Evolutionary conservation across 2,888 invertebrate genomes (phyloP).

Genomic region (Agonum fuliginosum): DNA sequence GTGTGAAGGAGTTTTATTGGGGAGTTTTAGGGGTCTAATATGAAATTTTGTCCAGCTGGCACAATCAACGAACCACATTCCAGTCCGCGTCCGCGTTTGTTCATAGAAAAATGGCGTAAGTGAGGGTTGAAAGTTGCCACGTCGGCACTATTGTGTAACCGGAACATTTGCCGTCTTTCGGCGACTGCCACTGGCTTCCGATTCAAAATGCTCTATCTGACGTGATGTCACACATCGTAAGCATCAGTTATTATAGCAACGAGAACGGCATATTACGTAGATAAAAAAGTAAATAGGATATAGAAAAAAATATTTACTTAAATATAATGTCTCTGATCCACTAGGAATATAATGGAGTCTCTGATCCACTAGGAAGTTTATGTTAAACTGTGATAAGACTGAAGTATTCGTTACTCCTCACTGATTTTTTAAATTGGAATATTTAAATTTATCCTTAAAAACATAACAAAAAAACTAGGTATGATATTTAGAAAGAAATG

Average conservation of each 20-base stretch:
- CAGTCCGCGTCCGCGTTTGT: background rate
- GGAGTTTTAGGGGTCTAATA: constrained; percentile 51
- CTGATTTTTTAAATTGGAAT: too few relatives aligned
- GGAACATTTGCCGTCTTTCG: background rate
- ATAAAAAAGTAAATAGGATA: too few relatives aligned
- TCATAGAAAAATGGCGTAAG: constrained; percentile 46
- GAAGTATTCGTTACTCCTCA: too few relatives aligned
- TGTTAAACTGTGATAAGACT: too few relatives aligned
- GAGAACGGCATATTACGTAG: background rate
- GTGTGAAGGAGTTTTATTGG: constrained; percentile 46
- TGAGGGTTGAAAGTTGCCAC: background rate
- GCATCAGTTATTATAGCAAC: background rate
- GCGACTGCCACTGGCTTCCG: background rate
- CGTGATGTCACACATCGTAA: background rate
- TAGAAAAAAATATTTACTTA: too few relatives aligned
- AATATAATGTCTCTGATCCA: too few relatives aligned
- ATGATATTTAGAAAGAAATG: too few relatives aligned
- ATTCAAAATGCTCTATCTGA: background rate
- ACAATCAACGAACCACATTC: constrained; percentile 51
- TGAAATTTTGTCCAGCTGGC: constrained; percentile 58
- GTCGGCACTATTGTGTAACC: constrained; percentile 37
- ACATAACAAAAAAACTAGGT: too few relatives aligned
- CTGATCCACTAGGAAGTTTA: too few relatives aligned
- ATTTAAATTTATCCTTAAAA: too few relatives aligned
- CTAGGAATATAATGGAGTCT: too few relatives aligned